These are phyloP conservation scores for Diorhabda carinulata DNA, from an alignment of 1,140 invertebrate species.

Conservation along the genomic window DNA sequence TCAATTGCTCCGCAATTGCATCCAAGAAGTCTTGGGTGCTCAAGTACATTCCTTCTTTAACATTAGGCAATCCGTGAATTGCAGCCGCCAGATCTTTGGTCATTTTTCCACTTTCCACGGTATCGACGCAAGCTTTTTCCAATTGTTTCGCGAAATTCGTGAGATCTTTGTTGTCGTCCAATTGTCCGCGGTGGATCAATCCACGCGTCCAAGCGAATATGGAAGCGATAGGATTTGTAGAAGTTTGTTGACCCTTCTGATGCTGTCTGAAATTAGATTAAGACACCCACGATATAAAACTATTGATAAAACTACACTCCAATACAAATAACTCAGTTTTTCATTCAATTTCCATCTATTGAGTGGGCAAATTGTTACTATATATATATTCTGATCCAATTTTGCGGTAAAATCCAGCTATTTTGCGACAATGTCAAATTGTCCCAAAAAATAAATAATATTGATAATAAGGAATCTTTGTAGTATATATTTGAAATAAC, in stretches of 20 bases:
- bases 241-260: conserved; percentile 78
- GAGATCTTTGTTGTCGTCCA: conserved; percentile 74
- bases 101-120: conserved; percentile 83
- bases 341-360: too few relatives aligned
- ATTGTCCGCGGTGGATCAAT: conserved; percentile 74
- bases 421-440: too few relatives aligned
- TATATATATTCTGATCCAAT: too few relatives aligned
- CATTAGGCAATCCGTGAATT: conserved; percentile 74
- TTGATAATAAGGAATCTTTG: too few relatives aligned
- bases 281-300: background rate
- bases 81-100: conserved; percentile 89
- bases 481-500: too few relatives aligned
- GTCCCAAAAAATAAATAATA: too few relatives aligned
- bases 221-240: conserved; percentile 87
- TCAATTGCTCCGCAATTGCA: conserved; percentile 73
- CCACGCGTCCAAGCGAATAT: conserved; percentile 92
- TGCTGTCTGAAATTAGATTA: conserved; percentile 53
- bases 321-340: too few relatives aligned
- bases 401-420: too few relatives aligned
- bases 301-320: background rate
- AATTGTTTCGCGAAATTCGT: conserved; percentile 54
- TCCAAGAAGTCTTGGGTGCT: conserved; percentile 84
- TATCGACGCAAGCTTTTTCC: conserved; percentile 75
- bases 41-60: conserved; percentile 75
- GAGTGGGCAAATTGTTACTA: too few relatives aligned